These are phyloP conservation scores for Habropoda laboriosa DNA, from an alignment of 1,140 invertebrate genomes.

Conservation along the genomic window DNA sequence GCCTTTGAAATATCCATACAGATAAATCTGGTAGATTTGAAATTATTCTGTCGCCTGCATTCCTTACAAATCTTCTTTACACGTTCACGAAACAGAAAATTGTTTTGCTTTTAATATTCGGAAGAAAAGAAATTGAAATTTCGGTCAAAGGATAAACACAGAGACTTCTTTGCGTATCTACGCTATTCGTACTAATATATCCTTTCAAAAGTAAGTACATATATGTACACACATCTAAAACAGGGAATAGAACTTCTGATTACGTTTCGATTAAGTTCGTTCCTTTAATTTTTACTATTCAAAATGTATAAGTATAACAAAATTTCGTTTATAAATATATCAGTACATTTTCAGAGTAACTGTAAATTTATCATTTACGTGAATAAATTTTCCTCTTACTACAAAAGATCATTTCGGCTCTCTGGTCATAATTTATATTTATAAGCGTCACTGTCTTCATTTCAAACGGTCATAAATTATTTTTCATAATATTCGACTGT, in stretches of 20 bases:
- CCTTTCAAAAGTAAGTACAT: background rate
- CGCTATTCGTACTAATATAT: background rate
- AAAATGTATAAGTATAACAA: background rate
- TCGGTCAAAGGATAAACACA: slow-evolving; percentile 20
- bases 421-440: slow-evolving; percentile 7
- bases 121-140: slow-evolving; percentile 20
- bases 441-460: slow-evolving; percentile 10
- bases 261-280: background rate
- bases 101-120: background rate
- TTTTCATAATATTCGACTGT: background rate
- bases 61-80: background rate
- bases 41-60: background rate
- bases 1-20: background rate
- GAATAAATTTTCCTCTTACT: background rate
- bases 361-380: background rate
- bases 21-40: background rate
- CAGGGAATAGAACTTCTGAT: background rate
- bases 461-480: slow-evolving; percentile 18
- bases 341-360: background rate
- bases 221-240: background rate
- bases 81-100: background rate
- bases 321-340: background rate
- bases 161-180: background rate
- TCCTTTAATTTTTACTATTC: background rate
- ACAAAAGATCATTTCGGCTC: background rate